Evolutionary conservation across 1,140 invertebrate species (phyloP).

Genomic region (Nephila pilipes): DNA sequence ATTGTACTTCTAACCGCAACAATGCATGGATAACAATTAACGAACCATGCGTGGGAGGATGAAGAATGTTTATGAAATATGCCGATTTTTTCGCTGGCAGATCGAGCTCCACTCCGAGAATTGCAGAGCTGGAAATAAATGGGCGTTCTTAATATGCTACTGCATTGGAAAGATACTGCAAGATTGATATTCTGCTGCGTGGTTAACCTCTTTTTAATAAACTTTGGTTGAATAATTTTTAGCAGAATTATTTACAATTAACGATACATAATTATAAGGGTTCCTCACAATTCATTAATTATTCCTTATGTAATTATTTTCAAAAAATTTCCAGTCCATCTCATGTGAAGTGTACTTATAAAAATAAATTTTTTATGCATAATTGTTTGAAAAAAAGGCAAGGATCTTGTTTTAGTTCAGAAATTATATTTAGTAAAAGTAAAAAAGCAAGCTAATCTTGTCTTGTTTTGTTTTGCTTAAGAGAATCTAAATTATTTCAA

Average conservation of each 20-base stretch:
- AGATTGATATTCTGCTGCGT: slow-evolving; percentile 15
- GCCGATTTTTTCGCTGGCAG: background rate
- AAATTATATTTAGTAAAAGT: no score
- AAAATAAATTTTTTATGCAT: no score
- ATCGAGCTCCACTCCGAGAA: background rate
- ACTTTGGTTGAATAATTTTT: background rate
- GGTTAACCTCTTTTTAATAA: background rate
- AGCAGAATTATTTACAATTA: background rate
- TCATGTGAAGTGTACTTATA: no score
- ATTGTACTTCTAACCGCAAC: slow-evolving; percentile 1
- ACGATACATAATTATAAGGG: background rate
- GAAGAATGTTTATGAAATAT: background rate
- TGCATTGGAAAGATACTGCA: background rate
- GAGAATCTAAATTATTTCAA: no score
- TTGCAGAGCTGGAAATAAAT: background rate
- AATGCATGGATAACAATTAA: background rate
- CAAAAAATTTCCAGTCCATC: no score
- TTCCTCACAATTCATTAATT: no score
- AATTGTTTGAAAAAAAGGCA: no score
- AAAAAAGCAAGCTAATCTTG: no score
- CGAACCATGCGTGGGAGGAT: slow-evolving; percentile 4
- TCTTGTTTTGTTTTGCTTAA: no score
- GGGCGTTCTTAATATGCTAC: slow-evolving; percentile 1
- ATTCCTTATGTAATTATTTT: no score
- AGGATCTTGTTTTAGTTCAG: no score